phyloP scores from a whole-genome alignment of 2,888 invertebrate genomes.

The Tortrix viridana region DNA sequence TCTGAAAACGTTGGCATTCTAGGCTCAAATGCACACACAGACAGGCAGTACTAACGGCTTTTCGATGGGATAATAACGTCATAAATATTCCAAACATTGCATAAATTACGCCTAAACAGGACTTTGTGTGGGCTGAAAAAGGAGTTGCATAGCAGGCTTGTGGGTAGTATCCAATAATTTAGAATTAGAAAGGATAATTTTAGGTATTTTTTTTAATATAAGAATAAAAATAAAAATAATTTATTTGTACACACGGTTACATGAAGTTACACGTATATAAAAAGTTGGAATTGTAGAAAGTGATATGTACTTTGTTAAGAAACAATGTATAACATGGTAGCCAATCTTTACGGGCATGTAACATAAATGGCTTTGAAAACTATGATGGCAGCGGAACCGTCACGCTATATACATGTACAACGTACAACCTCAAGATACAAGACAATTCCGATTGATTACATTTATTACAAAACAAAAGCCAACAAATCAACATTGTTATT shows the following conservation, averaged over 20 bases:
- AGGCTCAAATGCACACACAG: background rate
- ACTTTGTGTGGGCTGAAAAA: slow-evolving; percentile 31
- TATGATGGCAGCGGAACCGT: slow-evolving; percentile 32
- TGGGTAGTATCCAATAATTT: slow-evolving; percentile 33
- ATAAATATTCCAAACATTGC: slow-evolving; percentile 33
- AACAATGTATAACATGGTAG: background rate
- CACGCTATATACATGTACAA: too few species aligned
- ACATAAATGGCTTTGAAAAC: background rate
- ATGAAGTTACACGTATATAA: too few species aligned
- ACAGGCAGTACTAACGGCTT: background rate
- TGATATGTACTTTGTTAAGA: too few species aligned
- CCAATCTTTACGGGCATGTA: background rate
- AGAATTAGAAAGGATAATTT: slow-evolving; percentile 27
- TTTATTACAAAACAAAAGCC: slow-evolving; percentile 34
- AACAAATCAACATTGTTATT: background rate
- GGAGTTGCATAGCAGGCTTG: slow-evolving; percentile 27
- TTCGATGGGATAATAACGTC: slow-evolving; percentile 27
- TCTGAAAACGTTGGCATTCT: background rate
- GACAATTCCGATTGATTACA: slow-evolving; percentile 9
- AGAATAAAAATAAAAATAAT: too few species aligned
- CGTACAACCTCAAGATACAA: slow-evolving; percentile 18
- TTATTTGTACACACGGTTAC: too few species aligned
- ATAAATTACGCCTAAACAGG: slow-evolving; percentile 37
- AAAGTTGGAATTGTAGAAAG: too few species aligned
- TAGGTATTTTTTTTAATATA: background rate